phyloP scores from a whole-genome alignment of 2,888 invertebrate genomes.

The Frankliniella intonsa region DNA sequence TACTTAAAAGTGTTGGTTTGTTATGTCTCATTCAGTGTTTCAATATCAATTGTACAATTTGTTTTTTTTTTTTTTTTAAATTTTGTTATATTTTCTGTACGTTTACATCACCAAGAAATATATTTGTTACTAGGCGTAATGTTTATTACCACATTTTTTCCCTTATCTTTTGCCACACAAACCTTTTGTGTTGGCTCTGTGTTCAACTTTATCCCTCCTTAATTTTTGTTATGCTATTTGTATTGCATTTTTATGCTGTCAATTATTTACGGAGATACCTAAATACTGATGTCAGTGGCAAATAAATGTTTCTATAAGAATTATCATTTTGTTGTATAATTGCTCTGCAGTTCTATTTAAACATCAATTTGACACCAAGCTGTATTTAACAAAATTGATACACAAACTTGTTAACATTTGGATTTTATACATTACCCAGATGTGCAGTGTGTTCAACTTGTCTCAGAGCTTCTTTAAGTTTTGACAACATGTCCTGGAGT shows the following conservation, averaged over 20 bases:
- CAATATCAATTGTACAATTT: neutral
- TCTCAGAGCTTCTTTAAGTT: neutral
- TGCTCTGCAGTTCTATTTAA: neutral
- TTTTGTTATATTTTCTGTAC: constrained; percentile 21
- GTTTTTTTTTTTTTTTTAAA: neutral
- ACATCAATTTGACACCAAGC: neutral
- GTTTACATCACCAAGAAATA: constrained; percentile 23
- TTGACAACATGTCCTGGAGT: neutral
- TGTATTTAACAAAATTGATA: too few species aligned
- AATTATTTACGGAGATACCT: neutral
- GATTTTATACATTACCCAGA: neutral
- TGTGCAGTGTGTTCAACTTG: neutral
- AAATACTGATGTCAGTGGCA: neutral
- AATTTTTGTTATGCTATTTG: constrained; percentile 4
- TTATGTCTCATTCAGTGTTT: constrained; percentile 14
- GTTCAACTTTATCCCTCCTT: neutral
- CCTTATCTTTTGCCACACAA: neutral
- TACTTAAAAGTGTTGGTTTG: neutral
- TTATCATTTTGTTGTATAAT: neutral
- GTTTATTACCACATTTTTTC: neutral
- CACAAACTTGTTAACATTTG: neutral
- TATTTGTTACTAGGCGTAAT: constrained; percentile 9
- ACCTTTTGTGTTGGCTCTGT: neutral
- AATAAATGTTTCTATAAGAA: constrained; percentile 25
- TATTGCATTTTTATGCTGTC: constrained; percentile 29